Base-by-base conservation (phyloP, 2,888 invertebrate genomes). In the Anodontia alba region DNA sequence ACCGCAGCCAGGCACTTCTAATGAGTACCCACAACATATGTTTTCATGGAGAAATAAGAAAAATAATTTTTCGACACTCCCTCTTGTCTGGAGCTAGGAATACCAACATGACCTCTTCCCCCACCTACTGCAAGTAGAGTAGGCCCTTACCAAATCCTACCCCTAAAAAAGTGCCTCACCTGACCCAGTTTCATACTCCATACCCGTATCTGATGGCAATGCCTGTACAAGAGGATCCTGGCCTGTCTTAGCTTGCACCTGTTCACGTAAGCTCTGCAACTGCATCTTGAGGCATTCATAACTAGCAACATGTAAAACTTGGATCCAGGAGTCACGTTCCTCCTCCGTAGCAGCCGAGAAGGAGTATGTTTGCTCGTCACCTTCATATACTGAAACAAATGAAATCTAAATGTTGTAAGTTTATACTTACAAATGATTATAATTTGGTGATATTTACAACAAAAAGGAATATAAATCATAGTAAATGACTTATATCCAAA, bases 261-360 rank as follows among this genome's bases (percentile, higher is more conserved):
- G 94, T 71, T 94, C 93, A 46, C 94, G 90, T 29, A 95, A 88
- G 76, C 93, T 92, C 77, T 94, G 92, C 77, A 98, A 95, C 93
- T 97, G 97, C 92, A 96, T 96, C 90, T 97, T 96, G 92, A 98
- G 96, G 87, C 96, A 96, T 81, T 97, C 96, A 94, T 97, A 98
- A 81, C 98, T 97, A 15, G 98, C 97, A 88, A 96, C 95, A 91
- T 97, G 96, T 83, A 99, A 96, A 8, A 97, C 96, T 93, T 97
- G 97, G 89, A 98, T 95, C 98, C 99, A 99, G 67, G 97, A 96
- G 84, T 97, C 96, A 31, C 98, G 96, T 90, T 98, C 98, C 15
- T 96, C 95, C 91, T 97, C 97, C 31, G 97, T 96, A 78, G 96
- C 96, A 8, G 98, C 96, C 7, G 97, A 97, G 92, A 99, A 95